These are phyloP conservation scores for Mnemiopsis leidyi DNA, from an alignment of 37 sponge, comb jelly and placozoan genomes.

Conservation along the genomic window DNA sequence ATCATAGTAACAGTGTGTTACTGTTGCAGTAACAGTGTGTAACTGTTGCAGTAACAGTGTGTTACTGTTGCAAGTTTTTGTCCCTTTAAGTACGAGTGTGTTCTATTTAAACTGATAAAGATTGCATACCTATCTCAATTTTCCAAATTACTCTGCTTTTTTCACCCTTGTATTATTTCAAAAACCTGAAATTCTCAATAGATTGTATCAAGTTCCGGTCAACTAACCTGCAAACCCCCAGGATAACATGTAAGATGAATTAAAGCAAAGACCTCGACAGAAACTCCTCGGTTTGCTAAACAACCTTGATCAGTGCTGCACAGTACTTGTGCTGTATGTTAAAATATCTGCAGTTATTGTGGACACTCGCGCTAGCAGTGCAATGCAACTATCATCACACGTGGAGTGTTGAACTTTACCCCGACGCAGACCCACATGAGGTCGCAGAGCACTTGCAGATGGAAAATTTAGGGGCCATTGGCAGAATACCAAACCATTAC, in stretches of 20 bases:
- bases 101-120: too few relatives aligned
- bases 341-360: not conserved
- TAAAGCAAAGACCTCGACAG: not conserved
- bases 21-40: too few relatives aligned
- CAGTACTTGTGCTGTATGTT: not conserved
- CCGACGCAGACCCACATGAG: not conserved
- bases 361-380: not conserved
- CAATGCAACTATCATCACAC: not conserved
- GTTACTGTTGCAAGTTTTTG: too few relatives aligned
- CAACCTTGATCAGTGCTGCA: not conserved
- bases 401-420: slow-evolving; percentile 1
- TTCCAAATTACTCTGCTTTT: too few relatives aligned
- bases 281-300: too few relatives aligned
- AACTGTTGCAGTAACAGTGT: too few relatives aligned
- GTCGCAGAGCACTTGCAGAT: not conserved
- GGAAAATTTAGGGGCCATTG: not conserved
- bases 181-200: too few relatives aligned
- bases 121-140: too few relatives aligned
- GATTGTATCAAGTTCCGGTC: not conserved
- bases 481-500: not conserved
- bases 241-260: not conserved
- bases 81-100: too few relatives aligned
- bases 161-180: too few relatives aligned
- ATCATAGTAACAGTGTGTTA: too few relatives aligned
- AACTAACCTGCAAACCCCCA: not conserved